These are phyloP conservation scores for Cephalopachus bancanus DNA, from an alignment of 2,797 vertebrate genomes.

Conservation along the genomic window DNA sequence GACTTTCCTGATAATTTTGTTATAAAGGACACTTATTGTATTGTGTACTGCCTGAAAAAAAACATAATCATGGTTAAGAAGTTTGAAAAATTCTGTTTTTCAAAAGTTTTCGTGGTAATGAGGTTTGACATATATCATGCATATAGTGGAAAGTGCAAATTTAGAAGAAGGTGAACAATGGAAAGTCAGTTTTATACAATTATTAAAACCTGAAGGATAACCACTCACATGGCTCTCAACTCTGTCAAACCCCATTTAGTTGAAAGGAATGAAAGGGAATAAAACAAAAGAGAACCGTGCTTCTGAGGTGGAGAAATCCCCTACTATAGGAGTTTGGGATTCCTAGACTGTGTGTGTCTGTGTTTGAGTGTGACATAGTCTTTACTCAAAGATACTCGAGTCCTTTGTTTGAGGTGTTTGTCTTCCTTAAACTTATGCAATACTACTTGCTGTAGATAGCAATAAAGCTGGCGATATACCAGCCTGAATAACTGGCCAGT, in stretches of 20 bases:
- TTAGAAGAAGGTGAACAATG: neutral
- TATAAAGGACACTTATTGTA: neutral
- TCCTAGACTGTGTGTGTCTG: neutral
- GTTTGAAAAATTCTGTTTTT: constrained; percentile 45
- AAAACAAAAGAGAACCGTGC: neutral
- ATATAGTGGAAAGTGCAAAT: neutral
- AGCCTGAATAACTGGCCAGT: neutral
- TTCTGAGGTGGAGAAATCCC: neutral
- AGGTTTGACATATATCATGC: neutral
- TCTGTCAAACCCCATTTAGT: constrained; percentile 11
- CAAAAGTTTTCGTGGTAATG: constrained; percentile 21
- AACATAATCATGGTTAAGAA: neutral
- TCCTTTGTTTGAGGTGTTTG: neutral
- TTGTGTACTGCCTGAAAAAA: constrained; percentile 27
- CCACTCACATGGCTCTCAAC: neutral
- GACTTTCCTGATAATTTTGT: constrained; percentile 2
- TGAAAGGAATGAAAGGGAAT: constrained; percentile 22
- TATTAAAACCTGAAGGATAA: neutral
- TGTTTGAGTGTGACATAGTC: neutral
- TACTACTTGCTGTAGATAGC: neutral
- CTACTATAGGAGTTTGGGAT: neutral
- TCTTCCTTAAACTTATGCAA: neutral
- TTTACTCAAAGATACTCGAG: neutral
- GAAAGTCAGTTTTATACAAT: constrained; percentile 11
- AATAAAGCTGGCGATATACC: neutral